These are phyloP conservation scores for Diaphora mendica DNA, from an alignment of 2,888 invertebrate genomes.

Conservation along the genomic window DNA sequence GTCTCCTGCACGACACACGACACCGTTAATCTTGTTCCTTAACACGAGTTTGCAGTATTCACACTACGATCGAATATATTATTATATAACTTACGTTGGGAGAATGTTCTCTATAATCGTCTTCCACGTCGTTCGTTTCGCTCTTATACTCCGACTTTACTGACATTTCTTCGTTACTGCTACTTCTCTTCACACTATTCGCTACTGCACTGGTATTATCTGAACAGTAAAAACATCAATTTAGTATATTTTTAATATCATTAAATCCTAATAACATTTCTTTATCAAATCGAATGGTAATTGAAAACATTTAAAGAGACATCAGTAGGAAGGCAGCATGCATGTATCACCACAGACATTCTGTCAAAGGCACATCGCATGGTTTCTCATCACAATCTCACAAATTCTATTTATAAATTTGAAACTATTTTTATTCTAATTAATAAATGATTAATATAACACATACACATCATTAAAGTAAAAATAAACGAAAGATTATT, in stretches of 20 bases:
- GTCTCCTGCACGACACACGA: conserved; percentile 61
- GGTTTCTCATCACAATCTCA: conserved; percentile 63
- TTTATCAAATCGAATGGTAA: not conserved
- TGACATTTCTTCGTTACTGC: conserved; percentile 65
- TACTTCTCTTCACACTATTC: conserved; percentile 66
- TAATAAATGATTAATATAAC: not conserved
- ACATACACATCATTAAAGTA: too few relatives aligned
- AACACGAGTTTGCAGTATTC: too few relatives aligned
- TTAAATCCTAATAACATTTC: too few relatives aligned
- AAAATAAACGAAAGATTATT: too few relatives aligned
- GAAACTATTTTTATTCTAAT: too few relatives aligned
- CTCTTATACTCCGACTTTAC: conserved; percentile 66
- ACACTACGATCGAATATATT: too few relatives aligned
- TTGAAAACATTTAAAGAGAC: conserved; percentile 37
- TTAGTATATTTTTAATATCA: not conserved
- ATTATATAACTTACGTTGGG: conserved; percentile 73
- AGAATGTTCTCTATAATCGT: conserved; percentile 74
- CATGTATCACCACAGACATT: conserved; percentile 71
- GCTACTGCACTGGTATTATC: conserved; percentile 54
- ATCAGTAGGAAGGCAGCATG: conserved; percentile 81
- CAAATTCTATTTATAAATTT: not conserved
- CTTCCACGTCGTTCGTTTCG: conserved; percentile 64
- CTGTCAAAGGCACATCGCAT: conserved; percentile 74
- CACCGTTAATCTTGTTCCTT: not conserved
- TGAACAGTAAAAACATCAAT: conserved; percentile 27